Evolutionary conservation across 2,888 invertebrate species (phyloP), one percentile per base, ranked within the genome.

Genomic region (Drosophila mimetica): DNA sequence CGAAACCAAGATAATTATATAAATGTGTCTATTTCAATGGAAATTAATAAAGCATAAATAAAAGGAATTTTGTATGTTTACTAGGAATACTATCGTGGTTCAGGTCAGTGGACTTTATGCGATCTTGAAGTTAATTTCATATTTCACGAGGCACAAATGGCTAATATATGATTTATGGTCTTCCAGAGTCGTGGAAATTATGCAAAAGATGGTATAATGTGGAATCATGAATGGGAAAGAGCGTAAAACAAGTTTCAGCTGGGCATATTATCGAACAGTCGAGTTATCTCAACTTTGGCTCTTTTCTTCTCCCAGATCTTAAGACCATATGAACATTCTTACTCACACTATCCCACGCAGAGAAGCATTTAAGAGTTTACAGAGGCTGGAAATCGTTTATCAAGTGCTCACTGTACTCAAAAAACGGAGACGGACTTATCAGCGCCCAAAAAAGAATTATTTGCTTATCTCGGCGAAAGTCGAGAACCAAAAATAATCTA

Each of bases 11-110:
- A 79, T 74, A 83, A 67, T 76, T 79, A 88, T 76, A 79, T 86
- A 88, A 88, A 86, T 89, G 89, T 87, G 88, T 87, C 76, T 79
- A 76, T 76, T 73, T 78, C 82, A 89, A 86, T 84, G 81, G 80
- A 88, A 88, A 75, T 85, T 73, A 86, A 89, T 81, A 87, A 87
- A 89, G 83, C 79, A 79, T 78, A 72, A 76, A 61, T 71, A 66
- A 67, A 52, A 39, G 34, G 16, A 18, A 30, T 3, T 16, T 9
- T 11, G 14, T 30, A 16, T 16, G 4, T 30, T 13, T 30, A 30
- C 4, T 11, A 3, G 30, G 11, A 11, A 30, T 30, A 30, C 3
- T 30, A 9, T 30, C 3, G 1, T 0, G 1, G 30, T 1, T 1
- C 4, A 11, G 30, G 30, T 30, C 30, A 30, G 30, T 30, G 30